Base-by-base conservation (phyloP, 2,888 invertebrate genomes). In the Acrobasis consociella region DNA sequence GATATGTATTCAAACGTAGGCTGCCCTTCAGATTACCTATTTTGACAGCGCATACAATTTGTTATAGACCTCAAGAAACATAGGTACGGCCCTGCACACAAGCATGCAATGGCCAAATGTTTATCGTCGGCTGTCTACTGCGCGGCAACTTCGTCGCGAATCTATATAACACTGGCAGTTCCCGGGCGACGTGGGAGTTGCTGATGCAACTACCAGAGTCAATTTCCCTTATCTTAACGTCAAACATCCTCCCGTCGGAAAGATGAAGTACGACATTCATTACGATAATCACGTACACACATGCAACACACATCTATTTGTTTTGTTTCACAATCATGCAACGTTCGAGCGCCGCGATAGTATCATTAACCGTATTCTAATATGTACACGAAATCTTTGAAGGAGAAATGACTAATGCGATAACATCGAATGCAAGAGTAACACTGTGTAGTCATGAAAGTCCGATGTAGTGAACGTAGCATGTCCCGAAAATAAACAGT, bases 211-310 rank as follows among this genome's bases (percentile, higher is more conserved):
- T 83, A 90, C 89, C 91, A 92, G 90, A 88, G 90, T 91, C 92
- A 92, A 89, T 78, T 91, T 92, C 91, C 90, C 83, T 85, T 81
- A 84, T 88, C 83, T 91, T 89, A 90, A 87, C 75, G 77, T 83
- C 85, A 89, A 89, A 88, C 88, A 89, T 89, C 90, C 82, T 82
- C 80, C 79, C 84, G 82, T 85, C 83, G 74, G 75, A 83, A 86
- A 89, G 89, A 91, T 89, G 89, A 89, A 86, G 88, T 89, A 91
- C 91, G 92, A 91, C 91, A 91, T 86, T 77, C 83, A 91, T 84
- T 77, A 86, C 80, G 77, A 81, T 82, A 80, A 81, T 76, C 82
- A 88, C 86, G 80, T 81, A 91, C 89, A 91, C 91, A 91, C 91
- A 91, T 91, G 90, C 91, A 91, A 91, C 91, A 92, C 92, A 91